Conservation (phyloP, 1,140 invertebrate species). For the Drosophila pectinifera region DNA sequence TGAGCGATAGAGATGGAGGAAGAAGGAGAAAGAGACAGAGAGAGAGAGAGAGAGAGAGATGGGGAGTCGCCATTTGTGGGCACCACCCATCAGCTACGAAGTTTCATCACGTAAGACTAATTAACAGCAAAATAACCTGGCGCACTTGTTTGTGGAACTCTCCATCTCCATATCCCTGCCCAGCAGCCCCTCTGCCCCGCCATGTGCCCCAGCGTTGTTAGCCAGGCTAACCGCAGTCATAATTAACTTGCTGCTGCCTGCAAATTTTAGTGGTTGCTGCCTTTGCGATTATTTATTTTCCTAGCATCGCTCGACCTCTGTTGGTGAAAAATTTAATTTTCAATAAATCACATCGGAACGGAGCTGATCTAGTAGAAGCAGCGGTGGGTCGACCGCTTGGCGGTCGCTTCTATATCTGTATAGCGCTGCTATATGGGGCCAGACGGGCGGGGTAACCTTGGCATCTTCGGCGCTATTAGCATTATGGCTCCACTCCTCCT, state of each 20-base stretch:
- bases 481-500: constrained; percentile 20
- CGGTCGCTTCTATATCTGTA: constrained; percentile 13
- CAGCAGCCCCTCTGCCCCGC: neutral
- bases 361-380: constrained; percentile 66
- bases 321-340: constrained; percentile 75
- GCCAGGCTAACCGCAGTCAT: constrained; percentile 68
- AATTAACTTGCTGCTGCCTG: constrained; percentile 76
- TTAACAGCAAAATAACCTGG: constrained; percentile 79
- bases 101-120: constrained; percentile 80
- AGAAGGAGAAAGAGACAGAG: constrained; percentile 18
- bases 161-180: constrained; percentile 41
- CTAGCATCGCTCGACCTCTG: constrained; percentile 58
- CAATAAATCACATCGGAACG: constrained; percentile 68
- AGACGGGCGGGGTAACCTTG: constrained; percentile 3
- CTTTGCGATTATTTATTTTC: constrained; percentile 44
- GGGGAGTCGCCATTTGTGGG: constrained; percentile 52
- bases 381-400: constrained; percentile 40
- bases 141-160: constrained; percentile 71
- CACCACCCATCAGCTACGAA: constrained; percentile 66
- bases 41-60: constrained; percentile 10
- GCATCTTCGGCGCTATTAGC: constrained; percentile 12
- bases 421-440: neutral
- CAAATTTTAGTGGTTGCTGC: constrained; percentile 43
- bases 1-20: neutral
- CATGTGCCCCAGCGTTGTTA: neutral